Conservation (phyloP, 2,797 vertebrate species). For the Chelon labrosus region DNA sequence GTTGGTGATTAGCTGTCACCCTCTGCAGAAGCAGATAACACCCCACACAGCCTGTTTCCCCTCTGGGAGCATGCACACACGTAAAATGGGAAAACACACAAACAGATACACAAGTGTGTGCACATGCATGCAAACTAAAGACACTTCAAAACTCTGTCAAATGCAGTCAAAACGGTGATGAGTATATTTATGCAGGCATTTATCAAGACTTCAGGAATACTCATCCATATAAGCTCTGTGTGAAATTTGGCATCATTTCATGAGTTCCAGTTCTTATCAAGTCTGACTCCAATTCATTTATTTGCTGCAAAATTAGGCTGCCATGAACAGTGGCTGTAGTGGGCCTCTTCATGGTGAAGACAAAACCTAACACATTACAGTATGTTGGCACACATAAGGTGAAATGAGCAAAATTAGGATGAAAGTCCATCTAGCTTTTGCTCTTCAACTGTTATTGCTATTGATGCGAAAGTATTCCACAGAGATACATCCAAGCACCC, state of each 20-base stretch:
- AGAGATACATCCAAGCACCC: too few species aligned
- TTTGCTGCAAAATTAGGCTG: slow-evolving; percentile 21
- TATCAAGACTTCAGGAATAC: slow-evolving; percentile 26
- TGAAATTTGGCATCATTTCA: slow-evolving; percentile 20
- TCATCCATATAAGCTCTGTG: slow-evolving; percentile 16
- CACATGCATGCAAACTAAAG: slow-evolving; percentile 71
- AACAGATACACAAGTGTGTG: slow-evolving; percentile 71
- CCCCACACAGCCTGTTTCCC: slow-evolving; percentile 82
- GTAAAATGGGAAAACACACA: slow-evolving; percentile 74
- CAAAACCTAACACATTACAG: neutral
- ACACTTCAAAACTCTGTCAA: slow-evolving; percentile 59
- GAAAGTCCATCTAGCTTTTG: too few species aligned
- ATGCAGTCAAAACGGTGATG: slow-evolving; percentile 45
- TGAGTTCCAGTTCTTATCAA: neutral
- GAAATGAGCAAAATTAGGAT: too few species aligned
- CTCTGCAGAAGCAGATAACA: slow-evolving; percentile 85
- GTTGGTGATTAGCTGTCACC: slow-evolving; percentile 87
- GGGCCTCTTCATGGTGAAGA: slow-evolving; percentile 6
- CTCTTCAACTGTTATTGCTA: too few species aligned
- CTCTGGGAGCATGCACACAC: slow-evolving; percentile 78
- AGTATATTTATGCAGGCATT: slow-evolving; percentile 50
- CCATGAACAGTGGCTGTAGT: neutral
- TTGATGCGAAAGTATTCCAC: too few species aligned
- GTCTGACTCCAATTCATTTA: slow-evolving; percentile 8
- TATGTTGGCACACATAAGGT: neutral